These are phyloP conservation scores for Pheucticus melanocephalus DNA, from an alignment of 2,113 vertebrate genomes.

Conservation along the genomic window DNA sequence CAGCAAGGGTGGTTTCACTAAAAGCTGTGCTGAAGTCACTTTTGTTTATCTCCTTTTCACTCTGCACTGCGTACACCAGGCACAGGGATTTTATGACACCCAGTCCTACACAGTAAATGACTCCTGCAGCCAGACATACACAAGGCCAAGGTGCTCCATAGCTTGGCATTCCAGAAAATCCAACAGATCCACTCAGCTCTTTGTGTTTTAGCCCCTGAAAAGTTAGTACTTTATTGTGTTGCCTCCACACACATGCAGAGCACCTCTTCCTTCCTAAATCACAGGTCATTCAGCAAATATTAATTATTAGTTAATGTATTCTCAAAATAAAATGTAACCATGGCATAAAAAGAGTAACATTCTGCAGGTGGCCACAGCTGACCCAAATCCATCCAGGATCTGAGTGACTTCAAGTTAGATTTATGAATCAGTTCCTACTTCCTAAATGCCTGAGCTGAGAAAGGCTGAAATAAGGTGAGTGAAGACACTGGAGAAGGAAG, in stretches of 20 bases:
- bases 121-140: not conserved
- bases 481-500: not conserved
- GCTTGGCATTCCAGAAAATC: not conserved
- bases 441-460: not conserved
- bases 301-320: not conserved
- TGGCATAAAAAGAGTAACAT: not conserved
- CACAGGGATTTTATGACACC: not conserved
- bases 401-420: not conserved
- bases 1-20: not conserved
- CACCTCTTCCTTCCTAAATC: not conserved
- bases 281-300: not conserved
- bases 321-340: not conserved
- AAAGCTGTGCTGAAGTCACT: not conserved
- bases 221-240: not conserved
- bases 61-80: not conserved
- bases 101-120: not conserved
- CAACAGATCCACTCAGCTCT: not conserved
- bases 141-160: not conserved
- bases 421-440: not conserved
- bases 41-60: not conserved
- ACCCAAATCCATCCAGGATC: not conserved
- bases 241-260: fast-evolving
- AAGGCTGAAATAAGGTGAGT: not conserved
- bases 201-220: not conserved
- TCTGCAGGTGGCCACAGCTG: not conserved